Conservation (phyloP, 2,888 invertebrate genomes). For the Theodoxus fluviatilis region DNA sequence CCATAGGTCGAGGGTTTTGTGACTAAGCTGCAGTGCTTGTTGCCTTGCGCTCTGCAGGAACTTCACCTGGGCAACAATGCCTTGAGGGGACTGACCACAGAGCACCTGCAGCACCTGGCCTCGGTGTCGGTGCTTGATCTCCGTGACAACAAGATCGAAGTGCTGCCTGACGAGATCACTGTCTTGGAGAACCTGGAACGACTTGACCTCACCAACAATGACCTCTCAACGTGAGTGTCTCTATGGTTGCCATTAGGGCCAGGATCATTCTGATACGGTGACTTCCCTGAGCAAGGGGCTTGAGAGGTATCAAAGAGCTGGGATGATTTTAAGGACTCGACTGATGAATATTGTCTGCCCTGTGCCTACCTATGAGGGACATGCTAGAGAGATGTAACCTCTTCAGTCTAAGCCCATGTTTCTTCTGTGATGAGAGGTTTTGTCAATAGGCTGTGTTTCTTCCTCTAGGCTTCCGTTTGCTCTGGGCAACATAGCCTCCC, state of each 20-base stretch:
- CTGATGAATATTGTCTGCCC: no score
- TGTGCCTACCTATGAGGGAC: no score
- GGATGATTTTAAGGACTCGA: no score
- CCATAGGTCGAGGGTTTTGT: background rate
- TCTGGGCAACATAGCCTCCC: constrained; percentile 76
- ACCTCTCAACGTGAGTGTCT: constrained; percentile 68
- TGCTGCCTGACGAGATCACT: constrained; percentile 81
- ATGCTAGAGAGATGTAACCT: no score
- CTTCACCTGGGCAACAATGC: constrained; percentile 84
- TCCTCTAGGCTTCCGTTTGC: constrained; percentile 73
- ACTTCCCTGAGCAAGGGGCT: no score
- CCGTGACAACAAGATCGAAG: constrained; percentile 80
- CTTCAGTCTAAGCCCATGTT: no score
- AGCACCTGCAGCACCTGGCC: constrained; percentile 60
- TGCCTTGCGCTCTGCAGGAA: constrained; percentile 67
- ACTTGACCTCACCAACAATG: constrained; percentile 85
- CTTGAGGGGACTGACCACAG: constrained; percentile 76
- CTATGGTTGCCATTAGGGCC: no score
- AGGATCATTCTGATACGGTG: no score
- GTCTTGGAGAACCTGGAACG: constrained; percentile 79
- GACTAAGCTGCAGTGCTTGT: no score
- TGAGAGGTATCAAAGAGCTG: no score
- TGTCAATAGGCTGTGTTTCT: no score
- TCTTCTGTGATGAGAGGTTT: no score
- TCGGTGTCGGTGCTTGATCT: constrained; percentile 72